Evolutionary conservation across 1,140 invertebrate genomes (phyloP).

Genomic region (Caenorhabditis briggsae): DNA sequence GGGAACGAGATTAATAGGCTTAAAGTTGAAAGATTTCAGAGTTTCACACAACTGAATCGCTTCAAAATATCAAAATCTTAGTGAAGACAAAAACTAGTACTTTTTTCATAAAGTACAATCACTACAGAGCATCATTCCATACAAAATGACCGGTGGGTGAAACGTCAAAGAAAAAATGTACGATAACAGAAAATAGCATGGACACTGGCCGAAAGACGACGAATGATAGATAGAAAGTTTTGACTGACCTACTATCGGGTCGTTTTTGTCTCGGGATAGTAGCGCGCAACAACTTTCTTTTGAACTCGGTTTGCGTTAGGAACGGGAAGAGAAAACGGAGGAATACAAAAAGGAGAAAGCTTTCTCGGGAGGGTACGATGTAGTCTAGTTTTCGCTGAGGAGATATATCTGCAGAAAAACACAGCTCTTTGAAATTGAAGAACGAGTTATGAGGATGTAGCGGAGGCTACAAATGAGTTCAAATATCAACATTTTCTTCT

Average conservation of each 20-base stretch:
- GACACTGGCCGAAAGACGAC: background rate
- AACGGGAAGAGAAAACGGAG: slow-evolving; percentile 16
- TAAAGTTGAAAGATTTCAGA: too few species aligned
- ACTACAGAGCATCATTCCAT: background rate
- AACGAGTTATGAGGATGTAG: background rate
- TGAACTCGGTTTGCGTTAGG: slow-evolving; percentile 8
- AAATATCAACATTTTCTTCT: background rate
- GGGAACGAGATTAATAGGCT: too few species aligned
- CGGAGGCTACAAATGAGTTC: background rate
- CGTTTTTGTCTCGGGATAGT: slow-evolving; percentile 11
- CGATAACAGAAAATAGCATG: slow-evolving; percentile 45
- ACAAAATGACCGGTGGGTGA: background rate
- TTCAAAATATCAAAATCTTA: too few species aligned
- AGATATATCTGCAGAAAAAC: background rate
- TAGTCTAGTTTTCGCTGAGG: background rate
- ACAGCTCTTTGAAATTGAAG: slow-evolving; percentile 10
- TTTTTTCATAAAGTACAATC: background rate
- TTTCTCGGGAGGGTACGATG: background rate
- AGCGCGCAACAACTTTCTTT: slow-evolving; percentile 1
- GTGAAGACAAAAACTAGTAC: background rate
- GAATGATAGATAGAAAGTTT: slow-evolving; percentile 35
- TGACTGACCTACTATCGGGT: slow-evolving; percentile 42
- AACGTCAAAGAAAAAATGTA: slow-evolving; percentile 10
- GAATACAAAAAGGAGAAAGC: background rate
- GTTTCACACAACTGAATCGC: too few species aligned